Base-by-base conservation (phyloP, 2,888 invertebrate genomes). In the Suillia variegata region DNA sequence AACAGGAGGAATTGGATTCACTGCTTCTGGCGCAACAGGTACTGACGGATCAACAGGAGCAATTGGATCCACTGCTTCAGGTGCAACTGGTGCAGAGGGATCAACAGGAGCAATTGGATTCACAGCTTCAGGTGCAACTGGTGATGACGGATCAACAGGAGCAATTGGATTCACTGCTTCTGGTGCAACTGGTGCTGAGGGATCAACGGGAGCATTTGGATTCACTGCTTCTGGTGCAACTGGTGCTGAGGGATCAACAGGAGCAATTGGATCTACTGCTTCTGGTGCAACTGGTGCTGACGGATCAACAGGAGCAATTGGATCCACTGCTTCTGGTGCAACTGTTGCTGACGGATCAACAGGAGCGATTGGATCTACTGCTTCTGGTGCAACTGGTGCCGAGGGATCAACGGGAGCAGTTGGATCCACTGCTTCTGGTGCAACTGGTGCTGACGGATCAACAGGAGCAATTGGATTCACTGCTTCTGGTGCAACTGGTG, bases 11-110 rank as follows among this genome's bases (percentile, higher is more conserved):
- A 54, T 57, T 1, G 66, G 61, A 2, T 61, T 22, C 8, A 53
- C 55, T 33, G 67, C 55, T 20, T 60, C 62, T 2, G 65, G 63
- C 13, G 6, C 56, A 2, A 55, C 55, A 6, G 66, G 58, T 8
- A 54, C 54, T 26, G 56, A 64, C 1, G 66, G 56, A 13, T 61
- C 54, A 1, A 61, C 42, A 34, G 62, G 62, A 26, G 54, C 50
- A 48, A 20, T 58, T 0, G 60, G 54, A n/a, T 54, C 54, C 2
- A 34, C 62, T 24, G 60, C 58, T 33, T 52, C 61, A 0, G 61
- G 60, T 21, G 57, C 57, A 10, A 54, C 56, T 18, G 60, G 24
- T 50, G 57, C 59, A n/a, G 55, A 58, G 0, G 64, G 62, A 1
- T 59, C 48, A 0, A 56, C 52, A 17, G 65, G 31, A 0, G 48